Conservation (phyloP, 2,888 invertebrate genomes). For the Eupithecia insigniata region DNA sequence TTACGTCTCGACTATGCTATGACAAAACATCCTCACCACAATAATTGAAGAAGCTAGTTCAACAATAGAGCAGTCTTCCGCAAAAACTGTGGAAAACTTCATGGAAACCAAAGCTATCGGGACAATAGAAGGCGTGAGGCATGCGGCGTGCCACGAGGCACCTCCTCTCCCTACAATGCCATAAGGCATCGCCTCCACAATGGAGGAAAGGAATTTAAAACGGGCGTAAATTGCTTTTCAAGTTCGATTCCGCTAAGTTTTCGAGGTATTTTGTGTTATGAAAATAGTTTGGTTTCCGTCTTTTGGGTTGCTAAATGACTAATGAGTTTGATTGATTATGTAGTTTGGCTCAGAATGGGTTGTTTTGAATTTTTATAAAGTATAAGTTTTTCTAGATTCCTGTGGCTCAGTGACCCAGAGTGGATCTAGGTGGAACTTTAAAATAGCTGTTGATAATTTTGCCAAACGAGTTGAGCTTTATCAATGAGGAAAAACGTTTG, state of each 20-base stretch:
- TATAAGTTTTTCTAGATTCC: neutral
- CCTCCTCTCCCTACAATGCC: conserved; percentile 12
- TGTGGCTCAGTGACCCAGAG: neutral
- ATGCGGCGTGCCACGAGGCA: conserved; percentile 16
- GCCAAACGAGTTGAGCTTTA: neutral
- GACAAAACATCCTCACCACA: neutral
- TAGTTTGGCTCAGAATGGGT: neutral
- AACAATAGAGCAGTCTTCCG: conserved; percentile 11
- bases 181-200: conserved; percentile 16
- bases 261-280: conserved; percentile 12
- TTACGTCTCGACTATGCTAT: neutral
- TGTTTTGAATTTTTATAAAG: neutral
- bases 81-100: conserved; percentile 19
- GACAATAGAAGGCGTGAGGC: conserved; percentile 19
- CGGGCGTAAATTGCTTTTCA: conserved; percentile 33
- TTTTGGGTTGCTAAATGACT: neutral
- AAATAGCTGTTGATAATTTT: neutral
- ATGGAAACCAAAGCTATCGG: conserved; percentile 13
- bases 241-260: conserved; percentile 23
- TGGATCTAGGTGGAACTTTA: neutral
- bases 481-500: neutral
- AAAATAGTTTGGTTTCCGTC: conserved; percentile 10
- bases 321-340: neutral
- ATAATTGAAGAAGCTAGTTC: conserved; percentile 4
- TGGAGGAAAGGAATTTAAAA: conserved; percentile 20